Evolutionary conservation across 2,888 invertebrate genomes (phyloP).

Genomic region (Congeria kusceri): DNA sequence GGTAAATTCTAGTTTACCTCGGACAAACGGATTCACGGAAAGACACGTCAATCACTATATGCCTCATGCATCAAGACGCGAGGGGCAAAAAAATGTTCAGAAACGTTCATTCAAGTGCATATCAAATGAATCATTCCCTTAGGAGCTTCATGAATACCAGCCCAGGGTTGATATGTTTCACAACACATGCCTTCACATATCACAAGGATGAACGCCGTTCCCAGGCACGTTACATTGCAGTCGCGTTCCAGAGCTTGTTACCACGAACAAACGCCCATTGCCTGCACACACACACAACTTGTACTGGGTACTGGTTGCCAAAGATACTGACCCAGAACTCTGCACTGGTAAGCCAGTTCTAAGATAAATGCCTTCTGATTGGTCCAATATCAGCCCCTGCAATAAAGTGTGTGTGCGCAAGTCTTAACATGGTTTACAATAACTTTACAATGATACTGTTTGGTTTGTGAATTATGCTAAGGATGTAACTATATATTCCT

Average conservation of each 20-base stretch:
- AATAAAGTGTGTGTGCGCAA: too few species aligned
- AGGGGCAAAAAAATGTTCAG: too few species aligned
- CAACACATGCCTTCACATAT: background rate
- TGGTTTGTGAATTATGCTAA: too few species aligned
- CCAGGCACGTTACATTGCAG: conserved; percentile 61
- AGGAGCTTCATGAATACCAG: background rate
- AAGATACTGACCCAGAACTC: background rate
- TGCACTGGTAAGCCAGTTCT: conserved; percentile 21
- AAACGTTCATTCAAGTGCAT: too few species aligned
- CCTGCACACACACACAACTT: conserved; percentile 77
- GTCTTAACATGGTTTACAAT: background rate
- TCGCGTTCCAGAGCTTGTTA: conserved; percentile 59
- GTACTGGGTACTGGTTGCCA: conserved; percentile 35
- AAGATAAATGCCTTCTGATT: conserved; percentile 44
- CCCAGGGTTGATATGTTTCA: background rate
- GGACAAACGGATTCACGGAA: too few species aligned
- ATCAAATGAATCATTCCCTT: too few species aligned
- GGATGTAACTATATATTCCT: too few species aligned
- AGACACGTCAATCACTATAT: too few species aligned
- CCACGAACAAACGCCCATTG: conserved; percentile 73
- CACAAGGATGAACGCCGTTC: conserved; percentile 65
- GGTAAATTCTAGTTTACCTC: too few species aligned
- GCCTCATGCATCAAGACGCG: too few species aligned
- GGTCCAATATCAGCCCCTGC: background rate
- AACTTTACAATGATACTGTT: too few species aligned